Percentiles rank a stretch among this genome's conserved stretches.
Evolutionary conservation across 2,113 vertebrate species (phyloP).

Genomic region (Sclerurus mexicanus): DNA sequence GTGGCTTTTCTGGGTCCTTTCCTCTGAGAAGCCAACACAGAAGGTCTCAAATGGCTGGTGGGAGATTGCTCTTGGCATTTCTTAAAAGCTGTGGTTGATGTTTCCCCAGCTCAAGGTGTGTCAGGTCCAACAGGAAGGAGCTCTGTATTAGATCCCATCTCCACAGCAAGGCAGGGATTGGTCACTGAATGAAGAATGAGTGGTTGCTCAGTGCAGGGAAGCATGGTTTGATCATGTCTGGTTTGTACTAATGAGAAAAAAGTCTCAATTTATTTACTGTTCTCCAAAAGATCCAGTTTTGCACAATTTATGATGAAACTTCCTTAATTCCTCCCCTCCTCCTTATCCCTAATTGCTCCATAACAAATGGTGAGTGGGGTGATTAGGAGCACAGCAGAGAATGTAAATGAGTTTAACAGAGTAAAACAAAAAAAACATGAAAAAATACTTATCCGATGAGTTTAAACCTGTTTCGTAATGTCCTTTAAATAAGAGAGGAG

Average conservation of each 20-base stretch:
- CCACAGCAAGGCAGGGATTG: not conserved
- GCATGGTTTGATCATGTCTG: not conserved
- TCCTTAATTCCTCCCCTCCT: not conserved
- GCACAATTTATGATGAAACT: not conserved
- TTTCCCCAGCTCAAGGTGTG: not conserved
- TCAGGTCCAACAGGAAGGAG: not conserved
- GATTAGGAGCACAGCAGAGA: not conserved
- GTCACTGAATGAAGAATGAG: not conserved
- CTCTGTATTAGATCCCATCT: not conserved
- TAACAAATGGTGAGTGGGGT: not conserved
- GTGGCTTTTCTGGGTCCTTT: too few species aligned
- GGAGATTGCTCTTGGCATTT: not conserved
- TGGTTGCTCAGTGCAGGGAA: not conserved
- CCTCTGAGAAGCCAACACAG: too few species aligned
- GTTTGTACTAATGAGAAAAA: not conserved
- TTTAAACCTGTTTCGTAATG: not conserved
- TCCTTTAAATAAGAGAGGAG: not conserved
- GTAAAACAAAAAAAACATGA: not conserved
- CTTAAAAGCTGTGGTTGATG: not conserved
- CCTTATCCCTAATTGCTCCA: not conserved
- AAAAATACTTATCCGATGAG: not conserved
- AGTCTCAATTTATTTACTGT: not conserved
- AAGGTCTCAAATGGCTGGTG: not conserved
- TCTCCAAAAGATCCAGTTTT: not conserved
- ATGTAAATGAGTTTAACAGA: not conserved